These are phyloP conservation scores for Pharmacophagus antenor DNA, from an alignment of 2,888 invertebrate species.

Conservation along the genomic window DNA sequence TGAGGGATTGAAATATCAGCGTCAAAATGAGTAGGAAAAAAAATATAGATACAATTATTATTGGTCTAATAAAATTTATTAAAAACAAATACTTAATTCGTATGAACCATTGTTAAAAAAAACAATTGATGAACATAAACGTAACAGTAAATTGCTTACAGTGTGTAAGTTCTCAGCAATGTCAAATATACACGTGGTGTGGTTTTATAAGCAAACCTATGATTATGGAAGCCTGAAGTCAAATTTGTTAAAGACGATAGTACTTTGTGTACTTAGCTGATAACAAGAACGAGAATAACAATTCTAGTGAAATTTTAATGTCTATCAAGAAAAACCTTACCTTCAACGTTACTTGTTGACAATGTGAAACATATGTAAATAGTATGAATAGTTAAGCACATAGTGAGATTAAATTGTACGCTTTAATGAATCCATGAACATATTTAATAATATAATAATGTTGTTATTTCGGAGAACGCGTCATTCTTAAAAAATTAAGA, in stretches of 20 bases:
- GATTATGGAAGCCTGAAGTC: background rate
- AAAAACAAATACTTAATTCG: too few relatives aligned
- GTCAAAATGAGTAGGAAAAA: too few relatives aligned
- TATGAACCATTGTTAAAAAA: background rate
- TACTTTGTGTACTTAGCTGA: background rate
- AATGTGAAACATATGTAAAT: background rate
- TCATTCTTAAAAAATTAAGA: too few relatives aligned
- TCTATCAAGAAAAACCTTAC: background rate
- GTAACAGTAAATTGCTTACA: background rate
- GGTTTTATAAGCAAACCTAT: background rate
- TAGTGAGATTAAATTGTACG: conserved; percentile 2
- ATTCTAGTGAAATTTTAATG: conserved; percentile 1
- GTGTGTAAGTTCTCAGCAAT: background rate
- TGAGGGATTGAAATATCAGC: too few relatives aligned
- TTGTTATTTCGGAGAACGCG: background rate
- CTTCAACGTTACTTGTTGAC: conserved; percentile 1
- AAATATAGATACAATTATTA: too few relatives aligned
- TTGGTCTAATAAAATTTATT: too few relatives aligned
- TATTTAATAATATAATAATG: background rate
- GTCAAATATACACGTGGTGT: background rate
- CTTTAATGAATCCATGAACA: background rate
- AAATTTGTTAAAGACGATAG: background rate
- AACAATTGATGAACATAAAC: background rate
- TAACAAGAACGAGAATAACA: background rate
- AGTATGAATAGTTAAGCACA: conserved; percentile 7